These are phyloP conservation scores for Polyommatus icarus DNA, from an alignment of 2,888 invertebrate genomes.

Conservation along the genomic window DNA sequence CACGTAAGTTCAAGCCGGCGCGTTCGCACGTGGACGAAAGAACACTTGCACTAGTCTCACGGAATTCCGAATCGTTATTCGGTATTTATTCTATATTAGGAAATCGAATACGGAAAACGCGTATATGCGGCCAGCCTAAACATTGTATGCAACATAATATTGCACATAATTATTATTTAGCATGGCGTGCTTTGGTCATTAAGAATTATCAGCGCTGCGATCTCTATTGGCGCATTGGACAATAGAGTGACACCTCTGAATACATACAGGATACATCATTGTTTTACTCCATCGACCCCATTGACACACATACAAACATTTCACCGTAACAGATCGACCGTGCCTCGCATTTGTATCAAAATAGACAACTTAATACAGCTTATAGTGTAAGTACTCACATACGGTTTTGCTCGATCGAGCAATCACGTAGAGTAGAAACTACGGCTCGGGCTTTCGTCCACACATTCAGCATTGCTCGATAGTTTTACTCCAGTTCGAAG, in stretches of 20 bases:
- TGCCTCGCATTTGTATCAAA: conserved; percentile 53
- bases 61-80: no score
- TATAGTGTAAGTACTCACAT: no score
- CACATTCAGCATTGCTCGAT: no score
- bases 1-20: no score
- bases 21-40: no score
- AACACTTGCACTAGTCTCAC: no score
- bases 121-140: background rate
- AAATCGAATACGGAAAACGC: background rate
- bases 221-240: conserved; percentile 2
- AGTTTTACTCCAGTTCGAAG: no score
- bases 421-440: no score
- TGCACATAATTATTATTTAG: conserved; percentile 18
- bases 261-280: conserved; percentile 56
- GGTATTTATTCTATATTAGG: background rate
- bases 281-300: conserved; percentile 57
- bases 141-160: background rate
- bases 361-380: background rate
- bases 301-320: conserved; percentile 38
- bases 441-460: no score
- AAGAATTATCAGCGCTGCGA: conserved; percentile 13
- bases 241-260: conserved; percentile 32
- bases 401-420: no score
- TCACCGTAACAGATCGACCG: conserved; percentile 57
- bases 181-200: conserved; percentile 20